Evolutionary conservation across 2,888 invertebrate species (phyloP).

Genomic region (Limenitis arthemis): DNA sequence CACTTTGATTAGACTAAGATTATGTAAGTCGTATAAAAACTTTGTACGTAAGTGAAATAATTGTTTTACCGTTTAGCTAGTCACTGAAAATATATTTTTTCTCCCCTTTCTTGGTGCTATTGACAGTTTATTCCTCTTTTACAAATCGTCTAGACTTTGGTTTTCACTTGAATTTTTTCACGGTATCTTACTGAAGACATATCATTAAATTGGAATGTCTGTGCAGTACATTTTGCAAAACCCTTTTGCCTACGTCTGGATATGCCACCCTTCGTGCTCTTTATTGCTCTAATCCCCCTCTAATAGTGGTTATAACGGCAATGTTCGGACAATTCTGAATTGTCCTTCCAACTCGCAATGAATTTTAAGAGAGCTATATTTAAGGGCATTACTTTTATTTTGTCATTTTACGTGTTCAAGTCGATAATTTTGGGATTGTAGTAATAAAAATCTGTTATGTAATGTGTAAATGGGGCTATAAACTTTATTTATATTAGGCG

Average conservation of each 20-base stretch:
- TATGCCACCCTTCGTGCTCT: constrained; percentile 11
- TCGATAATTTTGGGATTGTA: constrained; percentile 11
- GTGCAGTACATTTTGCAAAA: constrained; percentile 14
- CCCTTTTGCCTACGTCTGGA: constrained; percentile 16
- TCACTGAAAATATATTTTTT: constrained; percentile 2
- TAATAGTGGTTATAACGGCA: constrained; percentile 23
- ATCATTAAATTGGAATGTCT: constrained; percentile 14
- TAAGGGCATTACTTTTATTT: constrained; percentile 15
- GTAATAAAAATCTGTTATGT: constrained; percentile 6
- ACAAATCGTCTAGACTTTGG: constrained; percentile 22
- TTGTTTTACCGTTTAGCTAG: too few relatives aligned
- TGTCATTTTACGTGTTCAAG: constrained; percentile 17
- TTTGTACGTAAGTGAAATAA: background rate
- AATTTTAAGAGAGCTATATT: constrained; percentile 23
- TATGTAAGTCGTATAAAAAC: too few relatives aligned
- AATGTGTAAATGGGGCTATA: background rate
- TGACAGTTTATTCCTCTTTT: background rate
- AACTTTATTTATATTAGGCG: too few relatives aligned
- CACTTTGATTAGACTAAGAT: too few relatives aligned
- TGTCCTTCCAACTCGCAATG: constrained; percentile 19
- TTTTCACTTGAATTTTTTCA: constrained; percentile 9
- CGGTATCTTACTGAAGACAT: constrained; percentile 8
- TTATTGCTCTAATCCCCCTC: constrained; percentile 20
- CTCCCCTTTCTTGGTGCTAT: constrained; percentile 1
- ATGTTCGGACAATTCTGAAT: constrained; percentile 22